Percentiles rank a stretch among this genome's conserved stretches.
These are phyloP conservation scores for Malacosoma neustria DNA, from an alignment of 2,888 invertebrate species.

Conservation along the genomic window DNA sequence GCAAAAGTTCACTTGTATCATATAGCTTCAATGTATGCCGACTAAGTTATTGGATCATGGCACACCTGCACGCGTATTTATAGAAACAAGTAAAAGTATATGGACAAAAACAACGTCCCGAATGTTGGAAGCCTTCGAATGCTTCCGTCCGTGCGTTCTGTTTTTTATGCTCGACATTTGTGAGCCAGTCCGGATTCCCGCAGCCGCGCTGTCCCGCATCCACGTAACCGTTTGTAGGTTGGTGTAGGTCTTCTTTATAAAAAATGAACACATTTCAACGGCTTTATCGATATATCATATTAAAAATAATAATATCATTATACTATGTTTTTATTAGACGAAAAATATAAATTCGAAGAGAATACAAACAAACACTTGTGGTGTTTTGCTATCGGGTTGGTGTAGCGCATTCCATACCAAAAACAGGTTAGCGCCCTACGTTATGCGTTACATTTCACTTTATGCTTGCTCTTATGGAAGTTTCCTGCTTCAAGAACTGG, in stretches of 20 bases:
- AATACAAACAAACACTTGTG: slow-evolving; percentile 24
- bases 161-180: slow-evolving; percentile 37
- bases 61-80: slow-evolving; percentile 51
- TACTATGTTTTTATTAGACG: too few species aligned
- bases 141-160: slow-evolving; percentile 34
- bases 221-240: slow-evolving; percentile 35
- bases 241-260: slow-evolving; percentile 45
- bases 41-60: slow-evolving; percentile 27
- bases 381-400: slow-evolving; percentile 25
- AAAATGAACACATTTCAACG: too few species aligned
- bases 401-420: slow-evolving; percentile 51
- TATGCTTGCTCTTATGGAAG: slow-evolving; percentile 33
- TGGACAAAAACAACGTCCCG: slow-evolving; percentile 50
- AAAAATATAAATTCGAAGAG: too few species aligned
- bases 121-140: slow-evolving; percentile 49
- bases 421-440: slow-evolving; percentile 67
- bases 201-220: slow-evolving; percentile 21
- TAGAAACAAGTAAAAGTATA: slow-evolving; percentile 42
- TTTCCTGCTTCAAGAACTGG: slow-evolving; percentile 29
- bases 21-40: background rate
- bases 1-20: background rate
- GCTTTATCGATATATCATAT: too few species aligned
- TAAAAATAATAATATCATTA: background rate
- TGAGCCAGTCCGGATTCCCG: slow-evolving; percentile 23
- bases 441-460: slow-evolving; percentile 65